Base-by-base conservation (phyloP, 2,113 vertebrate species). In the Epinephelus fuscoguttatus region DNA sequence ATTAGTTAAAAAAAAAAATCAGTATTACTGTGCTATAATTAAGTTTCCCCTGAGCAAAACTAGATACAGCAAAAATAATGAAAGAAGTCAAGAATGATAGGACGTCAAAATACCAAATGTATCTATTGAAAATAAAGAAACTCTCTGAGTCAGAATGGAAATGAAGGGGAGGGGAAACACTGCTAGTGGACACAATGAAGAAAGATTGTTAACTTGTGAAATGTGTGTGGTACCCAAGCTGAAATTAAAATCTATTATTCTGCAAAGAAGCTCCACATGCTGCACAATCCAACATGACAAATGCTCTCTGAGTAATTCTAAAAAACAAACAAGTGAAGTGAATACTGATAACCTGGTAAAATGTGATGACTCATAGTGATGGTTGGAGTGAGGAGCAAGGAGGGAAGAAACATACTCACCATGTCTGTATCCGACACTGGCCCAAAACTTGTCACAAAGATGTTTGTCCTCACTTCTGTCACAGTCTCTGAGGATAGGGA, bases 391-490 rank as follows among this genome's bases (percentile, higher is more conserved):
- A 62, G 49, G 49, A 60, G 53, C n/a, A 77, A 50, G 33, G 40
- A 70, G 30, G 77, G n/a, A 33, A 70, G 45, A 40, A 45, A 70
- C 62, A 91, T 92, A 88, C 95, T 96, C 95, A 99, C 98, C 98
- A 99, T 99, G 86, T 99, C 98, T 57, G 98, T 99, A 87, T 99
- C 98, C 25, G 98, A 99, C 72, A 99, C 98, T 0, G 98, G 98
- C 68, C 98, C 98, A 33, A 99, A 99, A 92, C 98, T 99, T 0
- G 98, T 99, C 92, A 99, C 98, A 0, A 98, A 99, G 94, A 99
- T 99, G 93, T 99, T 97, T 72, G 98, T 99, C 93, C 97, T 97
- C 84, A 99, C 98, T 95, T 99, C 98, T 14, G 98, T 99, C 88
- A 99, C 97, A 2, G 96, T 97, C 95, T 99, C 98, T 99, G 92